phyloP scores from a whole-genome alignment of 37 sponge, comb jelly and placozoan genomes.

The Tethya wilhelma region DNA sequence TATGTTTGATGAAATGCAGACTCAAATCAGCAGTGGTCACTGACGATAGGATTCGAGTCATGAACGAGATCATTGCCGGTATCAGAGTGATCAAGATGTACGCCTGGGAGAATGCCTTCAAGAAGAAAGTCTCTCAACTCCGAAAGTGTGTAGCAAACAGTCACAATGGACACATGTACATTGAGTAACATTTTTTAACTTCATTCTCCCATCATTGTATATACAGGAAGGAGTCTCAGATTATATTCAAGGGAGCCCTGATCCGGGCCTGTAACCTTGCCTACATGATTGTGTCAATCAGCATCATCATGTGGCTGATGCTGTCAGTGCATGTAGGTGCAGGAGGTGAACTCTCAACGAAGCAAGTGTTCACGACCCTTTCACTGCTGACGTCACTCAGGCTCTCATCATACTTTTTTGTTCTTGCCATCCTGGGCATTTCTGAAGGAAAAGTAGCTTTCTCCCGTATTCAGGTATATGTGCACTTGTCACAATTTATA shows the following conservation, averaged over 20 bases:
- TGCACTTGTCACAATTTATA: neutral
- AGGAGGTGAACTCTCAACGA: constrained; percentile 51
- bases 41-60: constrained; percentile 71
- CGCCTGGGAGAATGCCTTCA: constrained; percentile 90
- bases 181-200: neutral
- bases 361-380: constrained; percentile 61
- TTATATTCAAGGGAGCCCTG: constrained; percentile 20
- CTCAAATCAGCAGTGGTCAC: constrained; percentile 65
- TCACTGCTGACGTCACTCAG: constrained; percentile 45
- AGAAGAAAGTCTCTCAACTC: constrained; percentile 26
- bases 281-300: constrained; percentile 29
- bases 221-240: constrained; percentile 44
- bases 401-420: constrained; percentile 34
- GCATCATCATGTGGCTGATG: constrained; percentile 47
- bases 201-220: too few relatives aligned
- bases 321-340: constrained; percentile 40
- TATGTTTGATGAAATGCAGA: too few relatives aligned
- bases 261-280: constrained; percentile 48
- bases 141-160: constrained; percentile 56
- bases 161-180: too few relatives aligned
- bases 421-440: constrained; percentile 25
- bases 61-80: constrained; percentile 87
- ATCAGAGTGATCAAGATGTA: constrained; percentile 94
- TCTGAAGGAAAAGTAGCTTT: constrained; percentile 69
- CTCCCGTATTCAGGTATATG: constrained; percentile 61